These are phyloP conservation scores for Ophiodon elongatus DNA, from an alignment of 2,113 vertebrate genomes.

Conservation along the genomic window DNA sequence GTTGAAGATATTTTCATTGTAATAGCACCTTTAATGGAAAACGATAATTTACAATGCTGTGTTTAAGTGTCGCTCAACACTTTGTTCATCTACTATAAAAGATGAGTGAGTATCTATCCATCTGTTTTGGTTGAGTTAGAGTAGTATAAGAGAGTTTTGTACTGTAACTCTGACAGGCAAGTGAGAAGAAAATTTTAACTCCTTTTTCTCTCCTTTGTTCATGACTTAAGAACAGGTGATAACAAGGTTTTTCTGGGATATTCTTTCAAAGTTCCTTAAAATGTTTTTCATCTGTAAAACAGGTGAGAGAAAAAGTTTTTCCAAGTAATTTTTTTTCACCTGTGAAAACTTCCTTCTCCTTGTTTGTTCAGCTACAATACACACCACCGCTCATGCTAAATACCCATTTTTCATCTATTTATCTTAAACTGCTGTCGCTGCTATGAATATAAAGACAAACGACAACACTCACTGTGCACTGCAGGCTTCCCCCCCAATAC, in stretches of 20 bases:
- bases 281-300: not conserved
- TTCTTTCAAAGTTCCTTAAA: not conserved
- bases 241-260: not conserved
- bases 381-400: conserved; percentile 25
- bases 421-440: not conserved
- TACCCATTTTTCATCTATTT: not conserved
- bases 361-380: not conserved
- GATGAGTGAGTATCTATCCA: not conserved
- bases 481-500: conserved; percentile 16
- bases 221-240: not conserved
- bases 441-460: conserved; percentile 37
- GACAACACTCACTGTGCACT: conserved; percentile 5
- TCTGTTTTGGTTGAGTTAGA: not conserved
- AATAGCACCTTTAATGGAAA: not conserved
- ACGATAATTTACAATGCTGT: not conserved
- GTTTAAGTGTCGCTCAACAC: not conserved
- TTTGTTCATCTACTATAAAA: not conserved
- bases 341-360: not conserved
- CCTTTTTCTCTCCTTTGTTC: not conserved
- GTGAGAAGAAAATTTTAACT: not conserved
- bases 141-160: not conserved
- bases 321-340: not conserved
- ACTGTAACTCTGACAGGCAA: not conserved
- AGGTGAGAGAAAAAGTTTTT: not conserved
- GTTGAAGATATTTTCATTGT: not conserved